Base-by-base conservation (phyloP, 2,113 vertebrate species). In the Pedionomus torquatus region DNA sequence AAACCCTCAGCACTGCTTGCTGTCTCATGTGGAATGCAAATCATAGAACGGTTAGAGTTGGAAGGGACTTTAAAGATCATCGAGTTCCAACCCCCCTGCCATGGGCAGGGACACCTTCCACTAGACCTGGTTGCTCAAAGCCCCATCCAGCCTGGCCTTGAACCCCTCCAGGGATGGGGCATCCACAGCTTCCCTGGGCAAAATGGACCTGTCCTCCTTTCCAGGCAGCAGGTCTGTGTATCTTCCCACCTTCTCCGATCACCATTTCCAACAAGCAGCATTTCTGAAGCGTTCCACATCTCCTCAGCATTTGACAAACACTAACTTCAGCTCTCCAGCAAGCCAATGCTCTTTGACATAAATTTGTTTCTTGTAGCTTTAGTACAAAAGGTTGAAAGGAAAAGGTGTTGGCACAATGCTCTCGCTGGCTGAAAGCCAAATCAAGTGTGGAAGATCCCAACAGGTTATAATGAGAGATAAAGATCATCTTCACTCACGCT, bases 391-490 rank as follows among this genome's bases (percentile, higher is more conserved):
- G 48, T 26, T 76, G 88, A 51, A 80, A 63, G 60, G 44, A 49
- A 96, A 94, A 96, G 46, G 41, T 94, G 94, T 68, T 95, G 95
- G 93, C 83, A 70, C 48, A 63, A 51, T 43, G 58, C 63, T 58
- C 4, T 70, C 30, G 3, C 51, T 83, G 95, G 61, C 76, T 64
- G 75, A 94, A 96, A 96, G 65, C 51, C 82, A 81, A 93, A 81
- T 57, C 37, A 76, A 90, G 86, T 28, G 60, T 91, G 68, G 75
- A 87, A 95, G 80, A 91, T 64, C 48, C 89, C 63, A 41, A 79
- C 37, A 14, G 4, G 75, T 68, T 97, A 54, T 91, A 96, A 97
- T 94, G 94, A 96, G 90, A 97, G 93, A 55, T 85, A 92, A 82
- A 79, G 60, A 96, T 96, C 87, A 94, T 89, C 82, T 87, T 74